Base-by-base conservation (phyloP, 2,888 invertebrate genomes). In the Mesochorus sp. region DNA sequence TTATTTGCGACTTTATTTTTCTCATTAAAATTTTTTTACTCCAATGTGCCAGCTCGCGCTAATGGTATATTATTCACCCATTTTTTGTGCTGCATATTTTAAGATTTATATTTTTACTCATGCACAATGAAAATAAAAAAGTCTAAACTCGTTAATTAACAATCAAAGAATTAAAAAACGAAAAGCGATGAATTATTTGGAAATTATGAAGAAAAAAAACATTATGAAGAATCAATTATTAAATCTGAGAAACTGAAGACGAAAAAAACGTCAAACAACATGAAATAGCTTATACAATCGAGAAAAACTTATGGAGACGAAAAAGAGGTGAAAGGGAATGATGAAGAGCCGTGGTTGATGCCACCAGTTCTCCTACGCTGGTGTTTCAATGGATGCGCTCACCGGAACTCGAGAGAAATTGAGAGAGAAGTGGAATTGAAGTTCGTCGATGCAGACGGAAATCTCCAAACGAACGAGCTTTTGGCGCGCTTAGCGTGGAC, bases 361-460 rank as follows among this genome's bases (percentile, higher is more conserved):
- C 10, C 61, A n/a, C 21, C 24, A n/a, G n/a, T n/a, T n/a, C n/a
- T n/a, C n/a, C n/a, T n/a, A n/a, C n/a, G n/a, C n/a, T n/a, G n/a
- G n/a, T n/a, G n/a, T n/a, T n/a, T n/a, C n/a, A n/a, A n/a, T 24
- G 59, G 51, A 61, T 61, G 72, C 64, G 57, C 57, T 21, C 24
- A 42, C 66, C 76, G 76, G 76, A 76, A 76, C 26, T 66, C 51
- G 71, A 59, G 76, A 76, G 66, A 76, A 76, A 76, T 76, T 76
- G 71, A 76, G 71, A 76, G 76, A 71, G 71, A 76, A 76, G 66
- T 76, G 76, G 76, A 53, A 76, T 76, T 76, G 71, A 76, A 76
- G 71, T 76, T 71, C 76, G 71, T 71, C 76, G 76, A 76, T 59
- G 76, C 76, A 71, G 66, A 71, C 66, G 76, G 76, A 76, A 76